Evolutionary conservation across 2,113 vertebrate species (phyloP), one percentile per base, ranked within the genome.

Genomic region (Spea multiplicata): DNA sequence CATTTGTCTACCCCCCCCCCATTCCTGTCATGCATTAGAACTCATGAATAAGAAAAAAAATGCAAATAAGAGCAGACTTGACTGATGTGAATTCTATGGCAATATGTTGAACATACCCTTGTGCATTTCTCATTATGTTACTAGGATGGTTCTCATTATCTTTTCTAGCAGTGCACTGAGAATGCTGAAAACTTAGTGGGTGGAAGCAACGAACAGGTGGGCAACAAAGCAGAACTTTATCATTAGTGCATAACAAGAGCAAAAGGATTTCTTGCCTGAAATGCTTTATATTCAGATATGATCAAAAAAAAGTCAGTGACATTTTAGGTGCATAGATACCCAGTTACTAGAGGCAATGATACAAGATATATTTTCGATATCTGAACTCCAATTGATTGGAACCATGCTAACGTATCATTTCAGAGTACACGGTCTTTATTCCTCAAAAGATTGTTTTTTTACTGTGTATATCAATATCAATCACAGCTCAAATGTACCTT

Each of bases 101-200:
- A n/a, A 55, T 69, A 53, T 30, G 66, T 44, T 57, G 44, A 59
- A 57, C 50, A 50, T 16, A 68, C 59, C 66, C 44, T 68, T 76
- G 50, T 68, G 17, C 17, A 3, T 57, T 44, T 68, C 74, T 76
- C 74, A 76, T 76, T 76, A 76, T 44, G 50, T 76, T 76, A 68
- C 74, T 76, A 68, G 74, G 74, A 76, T 69, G 48, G 74, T 47
- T 44, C 74, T 76, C 66, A 76, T 76, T 76, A 76, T 69, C 59
- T 68, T 76, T 71, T 59, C 65, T 13, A 75, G 61, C 61, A 59
- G 52, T 59, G 74, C 66, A 49, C 44, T 57, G 52, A 44, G 65
- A 52, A 62, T 59, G 65, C 14, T 17, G 74, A 53, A 76, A 76
- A 76, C 52, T 59, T 66, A 76, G 74, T 68, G 74, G 74, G 74